Percentiles rank a stretch among this genome's conserved stretches.
These are phyloP conservation scores for Spinus olivaceus DNA, from an alignment of 2,797 vertebrate genomes.

Conservation along the genomic window DNA sequence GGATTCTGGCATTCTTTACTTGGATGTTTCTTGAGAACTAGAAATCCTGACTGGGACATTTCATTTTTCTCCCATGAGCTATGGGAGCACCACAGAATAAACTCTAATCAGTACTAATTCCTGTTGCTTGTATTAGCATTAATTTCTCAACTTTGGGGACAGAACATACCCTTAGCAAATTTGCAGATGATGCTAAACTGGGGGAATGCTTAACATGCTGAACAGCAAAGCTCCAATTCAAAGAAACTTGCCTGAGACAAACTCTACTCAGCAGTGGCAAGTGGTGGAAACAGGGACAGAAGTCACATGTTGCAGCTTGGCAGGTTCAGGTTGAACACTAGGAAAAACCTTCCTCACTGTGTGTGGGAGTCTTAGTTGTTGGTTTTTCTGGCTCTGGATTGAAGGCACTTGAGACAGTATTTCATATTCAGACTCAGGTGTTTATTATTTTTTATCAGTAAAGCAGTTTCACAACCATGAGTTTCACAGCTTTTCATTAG, in stretches of 20 bases:
- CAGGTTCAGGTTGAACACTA: not conserved
- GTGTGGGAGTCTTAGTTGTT: too few species aligned
- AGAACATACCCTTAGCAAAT: conserved; percentile 4
- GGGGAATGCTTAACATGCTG: not conserved
- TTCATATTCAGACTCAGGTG: too few species aligned
- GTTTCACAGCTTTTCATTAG: too few species aligned
- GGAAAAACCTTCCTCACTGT: not conserved
- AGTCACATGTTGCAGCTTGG: not conserved
- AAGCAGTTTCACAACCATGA: too few species aligned
- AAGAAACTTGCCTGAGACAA: not conserved
- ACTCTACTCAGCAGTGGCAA: not conserved
- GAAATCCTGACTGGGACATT: conserved; percentile 48
- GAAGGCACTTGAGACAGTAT: too few species aligned
- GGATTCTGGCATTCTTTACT: not conserved
- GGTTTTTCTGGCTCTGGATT: too few species aligned
- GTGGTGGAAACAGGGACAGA: not conserved
- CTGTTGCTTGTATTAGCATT: conserved; percentile 48
- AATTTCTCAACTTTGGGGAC: conserved; percentile 38
- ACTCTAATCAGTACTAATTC: conserved; percentile 57
- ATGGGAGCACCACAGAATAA: conserved; percentile 37
- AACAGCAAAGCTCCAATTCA: not conserved
- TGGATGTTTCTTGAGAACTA: conserved; percentile 16
- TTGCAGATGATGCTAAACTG: not conserved
- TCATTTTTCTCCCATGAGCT: conserved; percentile 43
- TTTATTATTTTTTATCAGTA: too few species aligned